Percentiles rank a stretch among this genome's conserved stretches.
Evolutionary conservation across 2,113 vertebrate genomes (phyloP).

Genomic region (Aramus guarauna): DNA sequence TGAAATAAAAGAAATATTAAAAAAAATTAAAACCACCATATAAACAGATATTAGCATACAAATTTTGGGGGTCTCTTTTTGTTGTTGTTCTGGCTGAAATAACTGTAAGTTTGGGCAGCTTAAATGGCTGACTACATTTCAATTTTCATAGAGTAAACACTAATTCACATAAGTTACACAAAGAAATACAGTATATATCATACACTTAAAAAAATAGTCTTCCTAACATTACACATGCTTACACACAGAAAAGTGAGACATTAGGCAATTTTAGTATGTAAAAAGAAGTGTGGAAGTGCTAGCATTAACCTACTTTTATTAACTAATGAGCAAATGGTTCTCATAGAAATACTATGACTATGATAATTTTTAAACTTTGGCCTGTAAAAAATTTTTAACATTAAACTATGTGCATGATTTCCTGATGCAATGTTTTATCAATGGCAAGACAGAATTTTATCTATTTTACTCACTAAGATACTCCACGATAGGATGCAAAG

Average conservation of each 20-base stretch:
- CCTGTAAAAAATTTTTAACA: neutral
- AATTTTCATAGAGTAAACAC: neutral
- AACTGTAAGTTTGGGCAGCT: neutral
- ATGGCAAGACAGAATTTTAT: neutral
- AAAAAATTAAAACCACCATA: neutral
- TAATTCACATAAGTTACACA: neutral
- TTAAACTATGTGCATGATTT: neutral
- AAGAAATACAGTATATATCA: neutral
- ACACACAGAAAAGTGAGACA: neutral
- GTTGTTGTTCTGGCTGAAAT: neutral
- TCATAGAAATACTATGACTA: neutral
- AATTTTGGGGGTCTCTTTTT: neutral
- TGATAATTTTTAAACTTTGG: neutral
- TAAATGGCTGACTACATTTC: neutral
- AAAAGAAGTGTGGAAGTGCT: neutral
- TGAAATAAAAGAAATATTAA: conserved; percentile 64
- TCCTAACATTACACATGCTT: neutral
- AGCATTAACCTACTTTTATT: neutral
- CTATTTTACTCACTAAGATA: neutral
- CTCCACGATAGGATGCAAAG: neutral
- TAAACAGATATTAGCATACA: neutral
- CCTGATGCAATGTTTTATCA: neutral
- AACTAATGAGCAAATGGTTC: neutral
- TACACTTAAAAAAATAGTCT: neutral
- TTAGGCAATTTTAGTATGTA: neutral